Evolutionary conservation across 2,797 vertebrate species (phyloP), one percentile per base, ranked within the genome.

Genomic region (Scolopax bukidnonensis): DNA sequence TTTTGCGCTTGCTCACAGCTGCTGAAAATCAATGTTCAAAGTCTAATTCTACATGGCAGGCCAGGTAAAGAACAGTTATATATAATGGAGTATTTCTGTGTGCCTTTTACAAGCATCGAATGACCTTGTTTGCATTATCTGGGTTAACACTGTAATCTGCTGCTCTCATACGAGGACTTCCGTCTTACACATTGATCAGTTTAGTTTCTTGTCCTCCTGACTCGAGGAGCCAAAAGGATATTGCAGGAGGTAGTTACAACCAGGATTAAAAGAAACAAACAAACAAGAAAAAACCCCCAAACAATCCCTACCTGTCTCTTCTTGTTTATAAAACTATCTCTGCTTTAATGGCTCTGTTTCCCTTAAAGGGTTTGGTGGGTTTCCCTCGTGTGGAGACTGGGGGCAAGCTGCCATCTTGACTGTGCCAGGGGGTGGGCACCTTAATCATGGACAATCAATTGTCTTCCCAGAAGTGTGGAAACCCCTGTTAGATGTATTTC

Each of bases 51-150:
- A 48, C 7, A 12, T 64, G 74, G 85, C 67, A 95, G 65, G 76
- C 74, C 51, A 88, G 89, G 74, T 96, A 88, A 96, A 7, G 8
- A 89, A 48, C 36, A 79, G 36, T 41, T 92, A 9, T 16, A 6
- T 13, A 27, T 45, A 11, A 87, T 67, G 19, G 71, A n/a, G 86
- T 80, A 87, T 89, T 95, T 90, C 81, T 85, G 33, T 32, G 64
- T 89, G 75, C 68, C 75, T 96, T 93, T 89, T 85, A 51, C 78
- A 91, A 87, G 84, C 53, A 2, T 28, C 21, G 60, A 41, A 51
- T 96, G 95, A 96, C 95, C 95, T 94, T 96, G 87, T 93, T 96
- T 91, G 95, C 0, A 3, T 89, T 95, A 94, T 95, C 89, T 92
- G 89, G 95, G 94, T 95, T 95, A 97, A 96, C 75, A 1, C 84